These are phyloP conservation scores for Aptenodytes forsteri DNA, from an alignment of 2,113 vertebrate genomes.

Conservation along the genomic window DNA sequence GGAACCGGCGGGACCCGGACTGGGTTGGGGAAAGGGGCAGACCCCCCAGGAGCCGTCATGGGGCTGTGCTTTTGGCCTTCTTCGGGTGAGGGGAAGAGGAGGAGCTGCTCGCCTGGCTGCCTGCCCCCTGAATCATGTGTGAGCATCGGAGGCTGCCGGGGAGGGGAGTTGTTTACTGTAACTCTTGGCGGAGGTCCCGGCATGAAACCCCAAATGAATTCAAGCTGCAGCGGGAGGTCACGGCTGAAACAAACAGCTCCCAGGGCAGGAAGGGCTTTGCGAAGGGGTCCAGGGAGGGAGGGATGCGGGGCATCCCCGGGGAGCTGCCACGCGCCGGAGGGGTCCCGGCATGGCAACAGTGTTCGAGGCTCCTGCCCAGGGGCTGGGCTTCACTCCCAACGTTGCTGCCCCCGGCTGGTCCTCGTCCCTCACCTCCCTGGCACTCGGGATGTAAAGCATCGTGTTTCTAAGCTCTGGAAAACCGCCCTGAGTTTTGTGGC, in stretches of 20 bases:
- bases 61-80: background rate
- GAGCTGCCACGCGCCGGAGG: background rate
- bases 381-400: background rate
- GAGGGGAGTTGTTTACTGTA: constrained; percentile 12
- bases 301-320: background rate
- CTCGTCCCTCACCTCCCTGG: fast-evolving
- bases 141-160: background rate
- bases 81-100: background rate
- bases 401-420: background rate
- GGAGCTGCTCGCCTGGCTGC: background rate
- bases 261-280: background rate
- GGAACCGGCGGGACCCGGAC: fast-evolving
- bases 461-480: background rate
- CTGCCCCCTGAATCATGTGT: background rate
- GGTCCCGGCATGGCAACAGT: fast-evolving
- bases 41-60: background rate
- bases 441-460: fast-evolving
- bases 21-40: background rate
- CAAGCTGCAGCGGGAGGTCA: background rate
- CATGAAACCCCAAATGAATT: constrained; percentile 24
- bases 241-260: background rate
- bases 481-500: background rate
- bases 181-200: background rate
- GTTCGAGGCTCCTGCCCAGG: background rate
- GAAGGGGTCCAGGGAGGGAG: background rate